Conservation (phyloP, 2,113 vertebrate species). For the human region DNA sequence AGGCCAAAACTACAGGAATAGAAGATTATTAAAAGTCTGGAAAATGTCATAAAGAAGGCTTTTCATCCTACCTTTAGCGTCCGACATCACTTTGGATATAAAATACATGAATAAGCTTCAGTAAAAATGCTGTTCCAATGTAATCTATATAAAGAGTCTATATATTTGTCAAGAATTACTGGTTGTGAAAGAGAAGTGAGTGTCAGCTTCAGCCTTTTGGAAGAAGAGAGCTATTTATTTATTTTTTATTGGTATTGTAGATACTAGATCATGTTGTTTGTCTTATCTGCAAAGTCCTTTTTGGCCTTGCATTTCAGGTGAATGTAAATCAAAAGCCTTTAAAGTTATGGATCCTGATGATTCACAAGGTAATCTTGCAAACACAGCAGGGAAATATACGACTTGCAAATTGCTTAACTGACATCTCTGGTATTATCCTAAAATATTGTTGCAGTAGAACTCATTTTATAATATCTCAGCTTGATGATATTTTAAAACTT, state of each 20-base stretch:
- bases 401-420: slow-evolving; percentile 87
- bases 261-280: slow-evolving; percentile 78
- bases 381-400: slow-evolving; percentile 83
- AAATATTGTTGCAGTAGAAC: slow-evolving; percentile 85
- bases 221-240: slow-evolving; percentile 70
- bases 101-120: slow-evolving; percentile 59
- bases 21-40: background rate
- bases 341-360: slow-evolving; percentile 82
- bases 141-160: slow-evolving; percentile 39
- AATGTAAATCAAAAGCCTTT: slow-evolving; percentile 85
- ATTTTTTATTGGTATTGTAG: slow-evolving; percentile 76
- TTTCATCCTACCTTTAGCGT: background rate
- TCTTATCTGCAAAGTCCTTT: slow-evolving; percentile 81
- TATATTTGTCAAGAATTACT: slow-evolving; percentile 67
- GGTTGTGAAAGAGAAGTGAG: slow-evolving; percentile 57
- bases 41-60: background rate
- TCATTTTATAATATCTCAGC: slow-evolving; percentile 83
- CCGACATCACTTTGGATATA: slow-evolving; percentile 45
- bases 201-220: slow-evolving; percentile 63
- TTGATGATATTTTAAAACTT: slow-evolving; percentile 85
- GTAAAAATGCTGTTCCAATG: slow-evolving; percentile 61
- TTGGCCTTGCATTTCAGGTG: slow-evolving; percentile 80
- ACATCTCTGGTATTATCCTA: slow-evolving; percentile 84
- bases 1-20: background rate
- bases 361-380: slow-evolving; percentile 87